Evolutionary conservation across 2,888 invertebrate species (phyloP).

Genomic region (Acronicta psi): DNA sequence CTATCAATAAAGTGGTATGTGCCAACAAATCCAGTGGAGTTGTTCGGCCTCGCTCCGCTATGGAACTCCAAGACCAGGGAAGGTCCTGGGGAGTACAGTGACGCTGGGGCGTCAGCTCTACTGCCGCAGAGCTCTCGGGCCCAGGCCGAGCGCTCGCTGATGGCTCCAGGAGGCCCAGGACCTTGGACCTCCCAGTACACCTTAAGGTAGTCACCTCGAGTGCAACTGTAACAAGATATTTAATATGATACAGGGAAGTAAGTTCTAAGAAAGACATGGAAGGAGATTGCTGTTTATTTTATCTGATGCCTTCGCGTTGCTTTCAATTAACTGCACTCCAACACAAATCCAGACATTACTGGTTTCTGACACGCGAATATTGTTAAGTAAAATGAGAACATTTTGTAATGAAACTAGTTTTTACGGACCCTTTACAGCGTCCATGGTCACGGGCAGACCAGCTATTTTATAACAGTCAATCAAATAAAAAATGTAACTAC

Average conservation of each 20-base stretch:
- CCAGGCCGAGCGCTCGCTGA: constrained; percentile 94
- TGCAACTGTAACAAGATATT: constrained; percentile 90
- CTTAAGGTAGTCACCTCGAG: constrained; percentile 93
- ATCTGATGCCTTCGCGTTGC: too few species aligned
- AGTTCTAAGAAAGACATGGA: background rate
- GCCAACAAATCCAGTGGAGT: constrained; percentile 92
- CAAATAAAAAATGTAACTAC: too few species aligned
- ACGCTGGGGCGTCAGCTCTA: constrained; percentile 91
- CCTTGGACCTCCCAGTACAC: constrained; percentile 94
- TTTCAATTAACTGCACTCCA: too few species aligned
- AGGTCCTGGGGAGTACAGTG: constrained; percentile 93
- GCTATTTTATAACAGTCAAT: too few species aligned
- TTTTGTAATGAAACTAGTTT: too few species aligned
- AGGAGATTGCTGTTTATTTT: background rate
- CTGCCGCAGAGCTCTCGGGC: constrained; percentile 92
- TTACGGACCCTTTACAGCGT: too few species aligned
- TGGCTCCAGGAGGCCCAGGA: constrained; percentile 91
- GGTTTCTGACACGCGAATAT: too few species aligned
- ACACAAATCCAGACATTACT: too few species aligned
- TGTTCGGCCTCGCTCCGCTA: constrained; percentile 84
- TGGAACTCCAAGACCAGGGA: constrained; percentile 94
- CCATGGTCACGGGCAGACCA: too few species aligned
- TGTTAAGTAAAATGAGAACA: too few species aligned
- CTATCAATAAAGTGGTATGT: constrained; percentile 93
- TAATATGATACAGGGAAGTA: background rate